A percentile compares a stretch with the other conserved stretches of the same genome.
These are phyloP conservation scores for Stegodyphus mimosarum DNA, from an alignment of 1,140 invertebrate species.

Conservation along the genomic window DNA sequence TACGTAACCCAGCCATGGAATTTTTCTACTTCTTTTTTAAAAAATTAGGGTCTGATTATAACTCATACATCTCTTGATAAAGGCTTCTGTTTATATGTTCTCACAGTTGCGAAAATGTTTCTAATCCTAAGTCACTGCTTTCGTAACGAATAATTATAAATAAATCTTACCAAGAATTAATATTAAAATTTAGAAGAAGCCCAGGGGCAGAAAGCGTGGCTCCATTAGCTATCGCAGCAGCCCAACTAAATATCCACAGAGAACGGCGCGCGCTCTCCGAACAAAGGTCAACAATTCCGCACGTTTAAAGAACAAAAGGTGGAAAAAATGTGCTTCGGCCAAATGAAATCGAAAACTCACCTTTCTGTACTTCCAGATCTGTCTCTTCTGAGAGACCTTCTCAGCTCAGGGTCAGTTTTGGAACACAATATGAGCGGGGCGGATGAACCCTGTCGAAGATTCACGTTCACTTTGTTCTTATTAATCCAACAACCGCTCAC, in stretches of 20 bases:
- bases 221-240: too few relatives aligned
- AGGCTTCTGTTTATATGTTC: too few relatives aligned
- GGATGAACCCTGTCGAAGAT: constrained; percentile 16
- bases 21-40: too few relatives aligned
- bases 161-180: too few relatives aligned
- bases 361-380: constrained; percentile 46
- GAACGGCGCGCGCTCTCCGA: constrained; percentile 1
- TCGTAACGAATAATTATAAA: too few relatives aligned
- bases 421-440: constrained; percentile 40
- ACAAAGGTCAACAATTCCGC: constrained; percentile 23
- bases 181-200: too few relatives aligned
- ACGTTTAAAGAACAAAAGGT: not conserved
- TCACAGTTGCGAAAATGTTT: too few relatives aligned
- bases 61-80: too few relatives aligned
- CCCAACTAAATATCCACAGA: not conserved
- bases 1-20: too few relatives aligned
- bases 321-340: not conserved
- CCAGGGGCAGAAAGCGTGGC: too few relatives aligned
- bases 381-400: constrained; percentile 32
- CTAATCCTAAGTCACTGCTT: too few relatives aligned
- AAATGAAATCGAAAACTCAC: constrained; percentile 12
- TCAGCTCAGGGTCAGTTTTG: constrained; percentile 17
- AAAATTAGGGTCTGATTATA: too few relatives aligned
- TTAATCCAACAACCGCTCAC: constrained; percentile 8
- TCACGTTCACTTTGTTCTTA: constrained; percentile 28